Percentiles rank a stretch among this genome's conserved stretches.
phyloP scores from a whole-genome alignment of 2,888 invertebrate genomes.

The Mimumesa dahlbomi region DNA sequence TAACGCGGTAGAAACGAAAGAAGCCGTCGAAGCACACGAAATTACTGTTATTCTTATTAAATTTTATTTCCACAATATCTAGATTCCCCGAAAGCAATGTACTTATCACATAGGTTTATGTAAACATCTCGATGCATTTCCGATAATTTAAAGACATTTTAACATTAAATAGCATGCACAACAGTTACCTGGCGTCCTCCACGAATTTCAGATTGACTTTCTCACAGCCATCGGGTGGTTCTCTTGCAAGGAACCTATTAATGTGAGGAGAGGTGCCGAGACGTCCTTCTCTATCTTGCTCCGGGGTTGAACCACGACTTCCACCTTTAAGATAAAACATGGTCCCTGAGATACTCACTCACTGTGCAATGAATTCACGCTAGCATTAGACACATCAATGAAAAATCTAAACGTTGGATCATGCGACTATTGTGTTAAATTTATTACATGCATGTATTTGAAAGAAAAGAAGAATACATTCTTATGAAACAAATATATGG shows the following conservation, averaged over 20 bases:
- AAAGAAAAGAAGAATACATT: too few species aligned
- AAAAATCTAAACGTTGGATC: constrained; percentile 32
- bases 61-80: too few species aligned
- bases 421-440: constrained; percentile 51
- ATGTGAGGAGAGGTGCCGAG: constrained; percentile 91
- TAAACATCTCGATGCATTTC: too few species aligned
- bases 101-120: too few species aligned
- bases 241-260: constrained; percentile 91
- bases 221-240: constrained; percentile 95
- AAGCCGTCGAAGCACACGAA: too few species aligned
- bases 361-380: too few species aligned
- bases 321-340: constrained; percentile 82
- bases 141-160: too few species aligned
- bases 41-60: not conserved
- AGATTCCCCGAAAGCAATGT: too few species aligned
- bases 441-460: too few species aligned
- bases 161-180: constrained; percentile 17
- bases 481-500: too few species aligned
- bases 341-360: not conserved
- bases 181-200: constrained; percentile 82
- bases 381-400: constrained; percentile 16
- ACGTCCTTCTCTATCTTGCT: constrained; percentile 86
- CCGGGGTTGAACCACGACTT: constrained; percentile 89
- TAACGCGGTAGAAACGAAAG: too few species aligned
- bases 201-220: constrained; percentile 88